These are phyloP conservation scores for Pinna nobilis DNA, from an alignment of 1,140 invertebrate genomes.

Conservation along the genomic window DNA sequence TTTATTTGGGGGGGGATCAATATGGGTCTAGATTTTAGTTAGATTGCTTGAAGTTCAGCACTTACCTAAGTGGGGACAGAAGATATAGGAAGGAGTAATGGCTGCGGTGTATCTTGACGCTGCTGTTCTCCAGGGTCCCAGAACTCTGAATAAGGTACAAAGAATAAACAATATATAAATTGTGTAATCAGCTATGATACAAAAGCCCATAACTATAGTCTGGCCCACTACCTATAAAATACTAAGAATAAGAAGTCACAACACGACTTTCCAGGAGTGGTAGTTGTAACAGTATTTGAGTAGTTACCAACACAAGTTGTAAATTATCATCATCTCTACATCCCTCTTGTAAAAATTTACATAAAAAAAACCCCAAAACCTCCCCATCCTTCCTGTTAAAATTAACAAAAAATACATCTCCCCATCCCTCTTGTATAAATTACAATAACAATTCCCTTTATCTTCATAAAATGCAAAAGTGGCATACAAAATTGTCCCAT, in stretches of 20 bases:
- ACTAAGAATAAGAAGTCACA: neutral
- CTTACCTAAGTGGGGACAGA: conserved; percentile 72
- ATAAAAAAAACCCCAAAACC: neutral
- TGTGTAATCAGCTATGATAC: neutral
- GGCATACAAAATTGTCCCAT: neutral
- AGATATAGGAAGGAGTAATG: conserved; percentile 73
- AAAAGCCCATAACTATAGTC: neutral
- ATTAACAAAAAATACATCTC: too few relatives aligned
- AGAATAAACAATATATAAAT: conserved; percentile 50
- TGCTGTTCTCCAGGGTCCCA: conserved; percentile 69
- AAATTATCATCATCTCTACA: neutral
- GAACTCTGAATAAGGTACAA: too few relatives aligned
- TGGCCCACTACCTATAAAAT: neutral
- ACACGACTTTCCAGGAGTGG: neutral
- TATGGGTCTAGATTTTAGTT: too few relatives aligned
- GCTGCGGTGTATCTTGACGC: conserved; percentile 73
- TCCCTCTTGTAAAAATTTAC: conserved; percentile 4
- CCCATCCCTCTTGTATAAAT: too few relatives aligned
- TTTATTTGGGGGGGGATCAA: too few relatives aligned
- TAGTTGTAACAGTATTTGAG: neutral
- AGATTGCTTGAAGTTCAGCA: neutral
- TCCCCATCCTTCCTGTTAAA: too few relatives aligned
- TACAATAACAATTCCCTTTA: neutral
- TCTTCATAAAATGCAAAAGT: neutral
- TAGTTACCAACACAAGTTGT: neutral